Base-by-base conservation (phyloP, 2,113 vertebrate species). In the Grus americana region DNA sequence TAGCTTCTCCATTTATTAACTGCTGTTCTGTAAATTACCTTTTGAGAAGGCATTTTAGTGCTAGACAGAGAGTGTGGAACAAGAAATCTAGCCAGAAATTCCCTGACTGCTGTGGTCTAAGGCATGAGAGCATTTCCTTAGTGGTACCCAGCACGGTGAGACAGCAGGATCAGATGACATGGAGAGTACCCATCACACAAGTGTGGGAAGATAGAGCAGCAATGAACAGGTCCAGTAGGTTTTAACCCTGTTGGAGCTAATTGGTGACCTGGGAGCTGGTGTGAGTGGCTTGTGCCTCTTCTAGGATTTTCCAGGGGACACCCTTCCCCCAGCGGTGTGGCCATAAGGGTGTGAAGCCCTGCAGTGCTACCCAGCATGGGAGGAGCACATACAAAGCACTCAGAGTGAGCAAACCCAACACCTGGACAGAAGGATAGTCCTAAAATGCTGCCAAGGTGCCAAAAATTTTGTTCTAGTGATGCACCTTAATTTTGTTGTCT, bases 101-200 rank as follows among this genome's bases (percentile, higher is more conserved):
- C 20, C 18, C 42, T 55, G 47, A 12, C 32, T 80, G 6, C 15
- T 59, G 32, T 55, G 21, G 8, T 24, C 55, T 10, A 30, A 46
- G 47, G 3, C 1, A 0, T 30, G 17, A 59, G 16, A 68, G 12
- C 1, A 3, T 40, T 86, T 70, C 21, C 15, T 1, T 42, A 5
- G 22, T 5, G 6, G 15, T 34, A 57, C 8, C 9, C 17, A 57
- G 32, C 24, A 55, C 16, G 1, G 0, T 11, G 40, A 72, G n/a
- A 89, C 4, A 57, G 55, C 26, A 54, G 27, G 23, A 59, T 6
- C 46, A 57, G 54, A 47, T 15, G 8, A 23, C 40, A 68, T 5
- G 2, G 30, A 34, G 2, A 32, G 5, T 14, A 36, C 8, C 29
- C 27, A 30, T 20, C 27, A 8, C 38, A 68, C 30, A 61, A 65